Percentiles rank a stretch among this genome's conserved stretches.
Conservation (phyloP, 2,113 vertebrate genomes). For the Tenrec ecaudatus region DNA sequence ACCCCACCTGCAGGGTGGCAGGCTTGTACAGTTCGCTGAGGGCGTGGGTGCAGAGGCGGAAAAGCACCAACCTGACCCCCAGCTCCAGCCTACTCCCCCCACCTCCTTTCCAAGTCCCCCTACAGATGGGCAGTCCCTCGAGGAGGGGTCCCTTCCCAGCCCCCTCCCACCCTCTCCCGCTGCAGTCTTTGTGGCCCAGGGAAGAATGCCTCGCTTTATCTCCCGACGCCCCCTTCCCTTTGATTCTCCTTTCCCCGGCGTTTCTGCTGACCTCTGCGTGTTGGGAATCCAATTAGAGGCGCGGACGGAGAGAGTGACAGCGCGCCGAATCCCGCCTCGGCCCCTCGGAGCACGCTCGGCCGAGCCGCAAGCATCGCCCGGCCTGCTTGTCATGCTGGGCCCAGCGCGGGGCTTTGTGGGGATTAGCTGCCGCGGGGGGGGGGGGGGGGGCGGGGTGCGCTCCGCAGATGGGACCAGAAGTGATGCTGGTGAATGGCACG, state of each 20-base stretch:
- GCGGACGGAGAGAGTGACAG: conserved; percentile 77
- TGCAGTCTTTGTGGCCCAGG: conserved; percentile 79
- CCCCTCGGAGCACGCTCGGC: conserved; percentile 69
- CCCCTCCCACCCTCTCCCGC: conserved; percentile 62
- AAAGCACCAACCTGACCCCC: neutral
- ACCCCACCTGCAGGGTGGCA: neutral
- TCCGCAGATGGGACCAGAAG: conserved; percentile 76
- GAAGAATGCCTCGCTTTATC: conserved; percentile 83
- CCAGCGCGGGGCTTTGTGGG: conserved; percentile 67
- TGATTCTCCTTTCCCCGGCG: conserved; percentile 79
- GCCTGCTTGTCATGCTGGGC: conserved; percentile 60
- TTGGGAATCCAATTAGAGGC: conserved; percentile 84
- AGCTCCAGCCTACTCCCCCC: accelerated
- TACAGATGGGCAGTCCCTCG: conserved; percentile 78
- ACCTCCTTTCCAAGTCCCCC: conserved; percentile 24
- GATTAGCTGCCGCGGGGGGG: conserved; percentile 65
- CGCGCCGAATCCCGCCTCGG: conserved; percentile 71
- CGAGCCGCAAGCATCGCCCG: neutral
- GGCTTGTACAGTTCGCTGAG: neutral
- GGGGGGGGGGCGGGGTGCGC: too few relatives aligned
- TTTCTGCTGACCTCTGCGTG: conserved; percentile 85
- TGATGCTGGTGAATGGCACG: conserved; percentile 69
- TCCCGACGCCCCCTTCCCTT: conserved; percentile 78
- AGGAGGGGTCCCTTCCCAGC: conserved; percentile 69
- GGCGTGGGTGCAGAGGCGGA: neutral